A percentile compares a stretch with the other conserved stretches of the same genome.
phyloP scores from a whole-genome alignment of 2,888 invertebrate species.

The Metalampra italica region DNA sequence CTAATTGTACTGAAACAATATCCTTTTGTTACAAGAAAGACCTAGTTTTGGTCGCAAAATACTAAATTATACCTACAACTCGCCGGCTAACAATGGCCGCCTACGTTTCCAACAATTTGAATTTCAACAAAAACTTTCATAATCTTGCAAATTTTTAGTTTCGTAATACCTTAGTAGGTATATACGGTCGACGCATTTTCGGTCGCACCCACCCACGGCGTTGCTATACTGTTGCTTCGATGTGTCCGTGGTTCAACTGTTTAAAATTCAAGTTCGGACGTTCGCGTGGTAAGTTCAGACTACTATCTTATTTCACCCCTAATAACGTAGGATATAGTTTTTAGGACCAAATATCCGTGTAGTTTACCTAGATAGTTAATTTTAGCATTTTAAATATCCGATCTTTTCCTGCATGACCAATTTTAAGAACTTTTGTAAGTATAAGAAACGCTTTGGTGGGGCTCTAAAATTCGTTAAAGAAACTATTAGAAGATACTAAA shows the following conservation, averaged over 20 bases:
- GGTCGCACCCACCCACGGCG: not conserved
- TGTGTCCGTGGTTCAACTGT: not conserved
- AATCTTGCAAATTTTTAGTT: constrained; percentile 4
- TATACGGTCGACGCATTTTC: not conserved
- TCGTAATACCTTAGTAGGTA: not conserved
- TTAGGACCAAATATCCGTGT: too few relatives aligned
- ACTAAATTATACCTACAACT: constrained; percentile 62
- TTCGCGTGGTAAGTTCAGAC: too few relatives aligned
- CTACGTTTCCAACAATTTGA: constrained; percentile 41
- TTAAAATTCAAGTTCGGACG: too few relatives aligned
- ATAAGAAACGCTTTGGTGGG: too few relatives aligned
- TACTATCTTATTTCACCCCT: too few relatives aligned
- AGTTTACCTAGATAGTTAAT: too few relatives aligned
- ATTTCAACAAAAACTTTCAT: constrained; percentile 15
- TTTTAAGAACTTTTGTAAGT: too few relatives aligned
- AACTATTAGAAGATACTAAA: too few relatives aligned
- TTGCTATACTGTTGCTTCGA: not conserved
- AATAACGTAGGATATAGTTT: too few relatives aligned
- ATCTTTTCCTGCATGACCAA: too few relatives aligned
- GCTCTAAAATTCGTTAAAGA: too few relatives aligned
- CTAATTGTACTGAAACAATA: constrained; percentile 71
- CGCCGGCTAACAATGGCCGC: constrained; percentile 47
- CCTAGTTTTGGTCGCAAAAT: constrained; percentile 67
- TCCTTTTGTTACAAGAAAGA: constrained; percentile 70
- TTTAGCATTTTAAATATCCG: too few relatives aligned